phyloP scores from a whole-genome alignment of 2,888 invertebrate species.

The Sarcophaga subvicina region DNA sequence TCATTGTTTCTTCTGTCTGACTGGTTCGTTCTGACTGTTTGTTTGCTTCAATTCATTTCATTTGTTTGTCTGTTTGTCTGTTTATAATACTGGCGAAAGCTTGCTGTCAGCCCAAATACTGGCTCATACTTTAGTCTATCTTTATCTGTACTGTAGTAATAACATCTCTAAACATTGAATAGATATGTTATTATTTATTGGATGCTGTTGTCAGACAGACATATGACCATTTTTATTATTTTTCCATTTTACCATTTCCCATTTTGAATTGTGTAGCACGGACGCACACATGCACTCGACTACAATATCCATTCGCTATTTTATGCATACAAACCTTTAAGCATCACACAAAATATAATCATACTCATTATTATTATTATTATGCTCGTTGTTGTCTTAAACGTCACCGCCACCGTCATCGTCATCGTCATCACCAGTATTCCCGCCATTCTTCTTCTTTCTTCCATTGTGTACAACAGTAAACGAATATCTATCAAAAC shows the following conservation, averaged over 20 bases:
- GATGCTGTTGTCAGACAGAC: conserved; percentile 55
- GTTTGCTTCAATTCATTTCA: conserved; percentile 20
- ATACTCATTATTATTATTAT: conserved; percentile 52
- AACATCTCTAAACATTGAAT: conserved; percentile 59
- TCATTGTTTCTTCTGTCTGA: not conserved
- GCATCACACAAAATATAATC: conserved; percentile 53
- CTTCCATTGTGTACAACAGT: not conserved
- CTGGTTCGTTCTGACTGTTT: conserved; percentile 27
- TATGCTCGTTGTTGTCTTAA: conserved; percentile 24
- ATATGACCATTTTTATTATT: conserved; percentile 53
- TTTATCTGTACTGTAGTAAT: conserved; percentile 11
- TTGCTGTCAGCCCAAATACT: conserved; percentile 65
- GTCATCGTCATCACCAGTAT: conserved; percentile 8
- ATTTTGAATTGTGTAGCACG: not conserved
- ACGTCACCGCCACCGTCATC: conserved; percentile 25
- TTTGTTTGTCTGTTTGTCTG: conserved; percentile 24
- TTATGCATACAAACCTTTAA: conserved; percentile 49
- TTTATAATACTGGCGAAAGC: conserved; percentile 53
- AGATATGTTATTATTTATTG: conserved; percentile 53
- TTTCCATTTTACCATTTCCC: conserved; percentile 3
- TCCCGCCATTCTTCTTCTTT: not conserved
- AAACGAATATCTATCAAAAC: not conserved
- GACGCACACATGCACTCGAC: not conserved
- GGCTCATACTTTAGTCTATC: conserved; percentile 32
- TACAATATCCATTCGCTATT: conserved; percentile 18